Conservation (phyloP, 2,113 vertebrate species). For the Edolisoma coerulescens region DNA sequence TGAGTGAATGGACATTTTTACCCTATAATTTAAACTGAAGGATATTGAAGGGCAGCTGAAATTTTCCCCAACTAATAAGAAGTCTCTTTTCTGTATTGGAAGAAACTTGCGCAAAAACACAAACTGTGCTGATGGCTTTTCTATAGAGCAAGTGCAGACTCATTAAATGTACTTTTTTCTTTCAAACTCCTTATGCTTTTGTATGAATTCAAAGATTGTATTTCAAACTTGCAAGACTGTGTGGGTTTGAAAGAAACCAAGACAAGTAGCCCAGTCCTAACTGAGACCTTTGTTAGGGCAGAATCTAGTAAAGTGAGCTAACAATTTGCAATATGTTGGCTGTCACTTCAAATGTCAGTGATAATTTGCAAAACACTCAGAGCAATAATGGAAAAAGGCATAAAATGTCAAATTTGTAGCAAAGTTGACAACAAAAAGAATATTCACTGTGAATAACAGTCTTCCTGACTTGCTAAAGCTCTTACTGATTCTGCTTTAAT, state of each 20-base stretch:
- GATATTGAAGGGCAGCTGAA: slow-evolving; percentile 16
- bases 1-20: slow-evolving; percentile 18
- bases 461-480: slow-evolving; percentile 24
- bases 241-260: slow-evolving; percentile 34
- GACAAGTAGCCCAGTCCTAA: slow-evolving; percentile 25
- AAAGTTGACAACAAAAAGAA: slow-evolving; percentile 39
- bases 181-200: background rate
- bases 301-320: slow-evolving; percentile 27
- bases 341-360: slow-evolving; percentile 38
- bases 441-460: slow-evolving; percentile 19
- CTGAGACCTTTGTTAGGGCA: slow-evolving; percentile 23
- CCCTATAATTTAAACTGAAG: slow-evolving; percentile 30
- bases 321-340: slow-evolving; percentile 7
- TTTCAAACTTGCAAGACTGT: slow-evolving; percentile 8
- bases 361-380: slow-evolving; percentile 36
- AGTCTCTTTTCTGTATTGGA: background rate
- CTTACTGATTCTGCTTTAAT: slow-evolving; percentile 27
- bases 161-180: background rate
- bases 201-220: background rate
- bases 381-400: slow-evolving; percentile 19
- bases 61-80: background rate
- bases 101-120: background rate
- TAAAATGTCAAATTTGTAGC: slow-evolving; percentile 7
- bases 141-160: background rate
- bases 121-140: background rate